Evolutionary conservation across 2,888 invertebrate genomes (phyloP).

Genomic region (Oligia strigilis): DNA sequence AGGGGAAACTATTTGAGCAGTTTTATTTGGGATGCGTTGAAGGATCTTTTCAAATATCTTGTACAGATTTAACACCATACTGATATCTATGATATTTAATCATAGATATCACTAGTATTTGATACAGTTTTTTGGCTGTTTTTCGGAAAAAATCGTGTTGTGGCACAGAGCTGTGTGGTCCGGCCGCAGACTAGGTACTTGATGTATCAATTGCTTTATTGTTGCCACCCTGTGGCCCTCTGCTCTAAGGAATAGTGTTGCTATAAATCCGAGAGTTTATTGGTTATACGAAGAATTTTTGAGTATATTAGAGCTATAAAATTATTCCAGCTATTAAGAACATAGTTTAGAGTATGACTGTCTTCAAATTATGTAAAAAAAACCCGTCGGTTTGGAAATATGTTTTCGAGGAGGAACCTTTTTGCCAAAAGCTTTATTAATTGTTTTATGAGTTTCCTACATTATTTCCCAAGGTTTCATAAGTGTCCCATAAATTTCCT

Average conservation of each 20-base stretch:
- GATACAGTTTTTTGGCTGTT: background rate
- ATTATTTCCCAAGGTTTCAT: background rate
- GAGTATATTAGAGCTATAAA: background rate
- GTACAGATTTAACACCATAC: no score
- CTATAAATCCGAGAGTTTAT: background rate
- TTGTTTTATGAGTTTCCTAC: background rate
- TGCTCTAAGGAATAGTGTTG: background rate
- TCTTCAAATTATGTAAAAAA: background rate
- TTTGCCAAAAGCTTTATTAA: background rate
- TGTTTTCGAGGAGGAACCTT: background rate
- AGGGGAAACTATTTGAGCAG: rapidly evolving
- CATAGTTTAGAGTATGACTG: background rate
- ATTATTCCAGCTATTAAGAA: background rate
- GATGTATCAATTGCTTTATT: slow-evolving; percentile 86
- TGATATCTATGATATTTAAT: no score
- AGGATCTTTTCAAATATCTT: background rate
- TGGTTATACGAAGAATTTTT: background rate
- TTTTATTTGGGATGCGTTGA: background rate
- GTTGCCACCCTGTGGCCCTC: slow-evolving; percentile 55
- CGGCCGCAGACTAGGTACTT: slow-evolving; percentile 75
- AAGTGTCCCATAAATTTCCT: background rate
- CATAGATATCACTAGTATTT: background rate
- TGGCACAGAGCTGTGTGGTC: slow-evolving; percentile 76
- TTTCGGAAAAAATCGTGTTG: background rate
- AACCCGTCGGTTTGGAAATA: background rate